A percentile compares a stretch with the other conserved stretches of the same genome.
Conservation (phyloP, 1,140 invertebrate species). For the Aphelinus atriplicis region DNA sequence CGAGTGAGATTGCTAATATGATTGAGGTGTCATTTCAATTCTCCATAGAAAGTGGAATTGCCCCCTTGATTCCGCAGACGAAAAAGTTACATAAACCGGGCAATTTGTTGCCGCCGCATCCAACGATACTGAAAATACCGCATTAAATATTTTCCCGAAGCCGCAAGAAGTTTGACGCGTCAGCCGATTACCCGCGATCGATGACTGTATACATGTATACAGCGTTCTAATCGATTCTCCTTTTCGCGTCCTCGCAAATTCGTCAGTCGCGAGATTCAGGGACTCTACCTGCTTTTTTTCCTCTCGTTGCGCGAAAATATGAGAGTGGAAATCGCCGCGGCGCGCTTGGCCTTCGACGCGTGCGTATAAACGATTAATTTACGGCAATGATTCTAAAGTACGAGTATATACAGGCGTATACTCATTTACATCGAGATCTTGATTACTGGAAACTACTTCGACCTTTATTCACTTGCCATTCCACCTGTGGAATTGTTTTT, state of each 20-base stretch:
- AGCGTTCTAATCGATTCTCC: slow-evolving; percentile 10
- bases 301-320: not conserved
- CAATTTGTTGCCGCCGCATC: too few species aligned
- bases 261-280: not conserved
- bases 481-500: too few species aligned
- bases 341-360: not conserved
- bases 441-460: slow-evolving; percentile 21
- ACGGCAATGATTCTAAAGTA: not conserved
- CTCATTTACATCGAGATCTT: slow-evolving; percentile 10
- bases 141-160: too few species aligned
- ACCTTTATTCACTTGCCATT: not conserved
- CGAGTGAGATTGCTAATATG: too few species aligned
- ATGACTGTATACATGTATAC: not conserved
- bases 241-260: slow-evolving; percentile 13
- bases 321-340: not conserved
- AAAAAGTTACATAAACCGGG: too few species aligned
- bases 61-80: too few species aligned
- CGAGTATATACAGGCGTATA: not conserved
- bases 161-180: not conserved
- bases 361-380: slow-evolving; percentile 19
- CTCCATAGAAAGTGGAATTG: too few species aligned
- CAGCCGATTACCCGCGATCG: slow-evolving; percentile 22
- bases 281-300: not conserved
- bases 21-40: too few species aligned
- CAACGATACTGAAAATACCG: too few species aligned